These are phyloP conservation scores for Phyto melanocephala DNA, from an alignment of 2,888 invertebrate species.

Conservation along the genomic window DNA sequence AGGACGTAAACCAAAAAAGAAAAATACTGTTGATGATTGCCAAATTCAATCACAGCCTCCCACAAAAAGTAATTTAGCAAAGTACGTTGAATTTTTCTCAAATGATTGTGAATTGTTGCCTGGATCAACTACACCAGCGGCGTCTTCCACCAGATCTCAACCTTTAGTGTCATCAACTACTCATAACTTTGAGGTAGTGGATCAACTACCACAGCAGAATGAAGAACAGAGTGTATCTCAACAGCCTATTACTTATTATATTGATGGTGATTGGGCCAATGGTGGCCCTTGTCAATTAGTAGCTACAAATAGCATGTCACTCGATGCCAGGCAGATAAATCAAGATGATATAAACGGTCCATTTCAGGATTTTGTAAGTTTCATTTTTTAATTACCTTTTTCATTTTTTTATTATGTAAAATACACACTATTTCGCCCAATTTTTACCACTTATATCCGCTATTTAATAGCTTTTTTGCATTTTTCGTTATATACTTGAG, in stretches of 20 bases:
- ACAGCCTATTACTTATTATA: conserved; percentile 66
- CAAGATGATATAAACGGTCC: conserved; percentile 53
- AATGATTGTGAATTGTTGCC: conserved; percentile 61
- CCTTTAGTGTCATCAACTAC: conserved; percentile 69
- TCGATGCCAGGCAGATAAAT: conserved; percentile 34
- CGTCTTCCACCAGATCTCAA: conserved; percentile 65
- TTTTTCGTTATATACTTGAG: too few relatives aligned
- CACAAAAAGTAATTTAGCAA: conserved; percentile 69
- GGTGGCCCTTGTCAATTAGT: conserved; percentile 60
- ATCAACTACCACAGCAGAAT: conserved; percentile 26
- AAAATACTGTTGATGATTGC: neutral
- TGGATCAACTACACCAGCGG: conserved; percentile 65
- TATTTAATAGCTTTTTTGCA: too few relatives aligned
- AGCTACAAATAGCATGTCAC: conserved; percentile 47
- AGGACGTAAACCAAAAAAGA: conserved; percentile 64
- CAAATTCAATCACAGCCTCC: conserved; percentile 24
- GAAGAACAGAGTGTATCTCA: conserved; percentile 2
- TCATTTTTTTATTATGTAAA: neutral
- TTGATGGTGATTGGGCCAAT: conserved; percentile 69
- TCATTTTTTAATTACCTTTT: neutral
- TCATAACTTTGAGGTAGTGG: conserved; percentile 65
- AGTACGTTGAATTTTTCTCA: conserved; percentile 69
- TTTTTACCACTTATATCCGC: too few relatives aligned
- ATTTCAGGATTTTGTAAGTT: conserved; percentile 67
- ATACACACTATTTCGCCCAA: too few relatives aligned